Evolutionary conservation across 2,888 invertebrate genomes (phyloP), one percentile per base, ranked within the genome.

Genomic region (Zelleria hepariella): DNA sequence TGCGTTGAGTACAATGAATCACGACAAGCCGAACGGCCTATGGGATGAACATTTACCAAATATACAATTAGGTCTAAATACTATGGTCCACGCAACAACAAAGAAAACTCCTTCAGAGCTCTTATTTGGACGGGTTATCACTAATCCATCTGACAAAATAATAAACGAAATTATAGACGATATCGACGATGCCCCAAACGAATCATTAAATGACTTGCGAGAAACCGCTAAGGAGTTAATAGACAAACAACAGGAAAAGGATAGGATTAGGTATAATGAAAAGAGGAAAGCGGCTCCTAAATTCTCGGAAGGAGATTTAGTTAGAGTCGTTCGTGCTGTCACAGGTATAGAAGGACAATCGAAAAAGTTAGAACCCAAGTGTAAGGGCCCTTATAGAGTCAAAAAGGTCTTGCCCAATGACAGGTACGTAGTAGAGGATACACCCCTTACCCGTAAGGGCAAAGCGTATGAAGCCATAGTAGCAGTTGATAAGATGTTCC

Each of bases 81-180:
- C 59, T 2, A 47, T 54, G 0, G 26, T 62, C 6, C 61, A 65
- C 32, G 57, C 57, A 1, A 58, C 59, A 0, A 67, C 64, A 7
- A 60, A 62, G 7, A 64, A 63, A 48, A 63, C 61, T 8, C 64
- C 64, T 0, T 59, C 64, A 4, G 66, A 67, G 51, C 42, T 67
- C 1, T 56, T 67, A 4, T 67, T 67, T 23, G 65, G 66, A 0
- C 51, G 57, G 2, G 65, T 58, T 20, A 23, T 60, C 23, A 61
- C 52, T 4, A 65, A 61, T 42, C 59, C 62, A 1, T 58, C 66
- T 0, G 60, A 64, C 53, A 62, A 60, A 25, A 5, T 65, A 5
- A 52, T 64, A 7, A 62, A 53, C 58, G 61, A 62, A 3, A 10
- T 61, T 7, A 60, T 57, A 20, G n/a, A 51, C 2, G 63, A 62